A percentile compares a stretch with the other conserved stretches of the same genome.
Evolutionary conservation across 1,140 invertebrate species (phyloP).

Genomic region (Antheraea mylitta): DNA sequence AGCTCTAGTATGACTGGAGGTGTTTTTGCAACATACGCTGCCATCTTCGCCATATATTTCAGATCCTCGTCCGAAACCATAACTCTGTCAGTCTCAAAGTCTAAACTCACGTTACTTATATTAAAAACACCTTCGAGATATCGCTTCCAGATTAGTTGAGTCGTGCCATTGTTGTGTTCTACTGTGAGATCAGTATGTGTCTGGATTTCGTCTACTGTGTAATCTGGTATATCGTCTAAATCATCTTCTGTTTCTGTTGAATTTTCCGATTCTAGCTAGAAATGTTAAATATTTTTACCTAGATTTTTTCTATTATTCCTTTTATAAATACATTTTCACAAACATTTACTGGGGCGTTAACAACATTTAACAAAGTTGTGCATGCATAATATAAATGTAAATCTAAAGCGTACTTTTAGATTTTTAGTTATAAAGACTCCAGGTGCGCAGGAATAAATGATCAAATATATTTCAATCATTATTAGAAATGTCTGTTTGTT

Average conservation of each 20-base stretch:
- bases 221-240: slow-evolving; percentile 78
- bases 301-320: no score
- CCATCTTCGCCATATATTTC: slow-evolving; percentile 80
- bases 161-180: slow-evolving; percentile 69
- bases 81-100: slow-evolving; percentile 78
- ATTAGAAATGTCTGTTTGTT: no score
- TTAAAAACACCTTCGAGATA: slow-evolving; percentile 82
- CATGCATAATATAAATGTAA: no score
- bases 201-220: slow-evolving; percentile 81
- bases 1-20: slow-evolving; percentile 81
- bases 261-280: slow-evolving; percentile 78
- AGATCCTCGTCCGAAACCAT: slow-evolving; percentile 81
- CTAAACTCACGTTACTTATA: slow-evolving; percentile 76
- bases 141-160: slow-evolving; percentile 80
- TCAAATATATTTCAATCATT: no score
- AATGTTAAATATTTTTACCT: slow-evolving; percentile 11
- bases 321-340: no score
- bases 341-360: no score
- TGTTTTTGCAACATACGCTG: slow-evolving; percentile 77
- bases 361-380: no score
- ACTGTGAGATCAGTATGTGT: slow-evolving; percentile 80
- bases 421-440: no score
- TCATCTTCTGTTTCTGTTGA: slow-evolving; percentile 68
- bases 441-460: no score
- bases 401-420: no score